These are phyloP conservation scores for Apogon hyalosoma DNA, from an alignment of 2,797 vertebrate genomes.

Conservation along the genomic window DNA sequence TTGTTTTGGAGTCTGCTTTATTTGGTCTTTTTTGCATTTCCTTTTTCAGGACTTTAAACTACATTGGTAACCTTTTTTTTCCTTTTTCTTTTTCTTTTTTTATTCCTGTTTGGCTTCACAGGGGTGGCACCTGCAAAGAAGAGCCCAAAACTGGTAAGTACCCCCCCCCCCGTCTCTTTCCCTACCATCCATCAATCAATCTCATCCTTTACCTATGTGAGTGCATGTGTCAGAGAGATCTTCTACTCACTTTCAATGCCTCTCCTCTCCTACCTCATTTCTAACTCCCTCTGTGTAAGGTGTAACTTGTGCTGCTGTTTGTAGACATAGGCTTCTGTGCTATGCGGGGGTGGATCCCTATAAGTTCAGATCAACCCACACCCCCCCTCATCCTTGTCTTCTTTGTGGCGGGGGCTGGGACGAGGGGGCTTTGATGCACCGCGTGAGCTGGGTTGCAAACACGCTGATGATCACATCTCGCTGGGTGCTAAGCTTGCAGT, in stretches of 20 bases:
- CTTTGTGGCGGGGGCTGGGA: slow-evolving; percentile 51
- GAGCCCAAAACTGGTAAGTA: slow-evolving; percentile 99
- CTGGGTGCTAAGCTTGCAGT: slow-evolving; percentile 61
- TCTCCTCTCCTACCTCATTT: slow-evolving; percentile 6
- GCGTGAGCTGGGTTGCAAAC: slow-evolving; percentile 69
- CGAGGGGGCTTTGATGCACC: slow-evolving; percentile 69
- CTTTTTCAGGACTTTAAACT: slow-evolving; percentile 42
- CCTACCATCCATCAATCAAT: slow-evolving; percentile 18
- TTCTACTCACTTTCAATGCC: slow-evolving; percentile 8
- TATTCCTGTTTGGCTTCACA: slow-evolving; percentile 79
- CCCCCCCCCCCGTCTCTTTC: not conserved
- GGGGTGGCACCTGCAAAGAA: slow-evolving; percentile 97
- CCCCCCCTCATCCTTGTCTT: not conserved
- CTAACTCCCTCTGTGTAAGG: slow-evolving; percentile 19
- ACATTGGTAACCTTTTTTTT: slow-evolving; percentile 72
- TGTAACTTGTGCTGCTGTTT: slow-evolving; percentile 66
- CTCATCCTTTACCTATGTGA: slow-evolving; percentile 2
- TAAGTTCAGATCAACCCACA: slow-evolving; percentile 47
- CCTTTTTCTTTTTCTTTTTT: slow-evolving; percentile 34
- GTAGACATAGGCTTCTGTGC: slow-evolving; percentile 50
- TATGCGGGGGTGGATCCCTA: slow-evolving; percentile 67
- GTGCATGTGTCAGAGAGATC: slow-evolving; percentile 9
- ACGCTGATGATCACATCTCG: slow-evolving; percentile 53
- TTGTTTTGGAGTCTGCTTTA: slow-evolving; percentile 76
- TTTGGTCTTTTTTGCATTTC: slow-evolving; percentile 10